Conservation (phyloP, 2,113 vertebrate genomes). For the Bothrops jararaca region DNA sequence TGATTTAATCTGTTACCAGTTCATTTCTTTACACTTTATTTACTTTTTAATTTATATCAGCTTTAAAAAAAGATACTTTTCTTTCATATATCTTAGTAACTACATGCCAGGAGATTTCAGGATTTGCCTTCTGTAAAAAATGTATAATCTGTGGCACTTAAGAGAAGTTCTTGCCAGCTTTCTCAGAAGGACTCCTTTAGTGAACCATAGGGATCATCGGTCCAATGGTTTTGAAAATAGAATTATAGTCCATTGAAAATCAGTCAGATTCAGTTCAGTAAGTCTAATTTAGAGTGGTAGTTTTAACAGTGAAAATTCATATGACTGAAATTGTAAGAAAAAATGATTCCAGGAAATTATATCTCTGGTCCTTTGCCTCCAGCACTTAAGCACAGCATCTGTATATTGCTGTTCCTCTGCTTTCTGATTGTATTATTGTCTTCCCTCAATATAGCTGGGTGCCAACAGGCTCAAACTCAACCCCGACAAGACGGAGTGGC, state of each 20-base stretch:
- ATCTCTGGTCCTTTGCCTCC: background rate
- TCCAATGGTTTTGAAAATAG: background rate
- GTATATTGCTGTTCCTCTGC: too few relatives aligned
- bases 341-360: background rate
- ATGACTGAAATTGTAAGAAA: background rate
- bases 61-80: background rate
- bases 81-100: background rate
- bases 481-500: too few relatives aligned
- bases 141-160: background rate
- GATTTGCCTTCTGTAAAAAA: background rate
- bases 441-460: background rate
- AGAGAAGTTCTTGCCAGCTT: background rate
- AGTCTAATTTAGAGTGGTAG: background rate
- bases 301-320: background rate
- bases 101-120: background rate
- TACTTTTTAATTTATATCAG: background rate
- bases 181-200: background rate
- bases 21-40: background rate
- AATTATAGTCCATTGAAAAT: background rate
- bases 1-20: background rate
- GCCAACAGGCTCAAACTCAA: too few relatives aligned
- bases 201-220: background rate
- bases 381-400: background rate
- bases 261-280: background rate
- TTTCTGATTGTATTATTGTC: background rate